Evolutionary conservation across 2,888 invertebrate genomes (phyloP).

Genomic region (Leptothorax acervorum): DNA sequence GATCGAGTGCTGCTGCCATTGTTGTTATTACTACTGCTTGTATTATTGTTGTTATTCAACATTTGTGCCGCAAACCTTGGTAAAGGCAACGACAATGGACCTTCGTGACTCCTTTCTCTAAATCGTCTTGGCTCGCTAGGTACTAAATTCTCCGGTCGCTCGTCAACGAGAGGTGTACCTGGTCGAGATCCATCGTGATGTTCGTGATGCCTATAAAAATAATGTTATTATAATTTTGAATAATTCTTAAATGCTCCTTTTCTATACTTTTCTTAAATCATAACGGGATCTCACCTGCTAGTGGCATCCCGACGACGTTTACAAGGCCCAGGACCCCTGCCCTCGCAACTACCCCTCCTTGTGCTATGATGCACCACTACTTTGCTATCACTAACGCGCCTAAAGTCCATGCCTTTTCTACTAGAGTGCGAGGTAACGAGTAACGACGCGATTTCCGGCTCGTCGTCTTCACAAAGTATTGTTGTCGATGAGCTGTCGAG

Average conservation of each 20-base stretch:
- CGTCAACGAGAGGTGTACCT: slow-evolving; percentile 94
- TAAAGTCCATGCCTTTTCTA: slow-evolving; percentile 83
- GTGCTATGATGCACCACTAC: slow-evolving; percentile 81
- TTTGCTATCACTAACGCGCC: slow-evolving; percentile 84
- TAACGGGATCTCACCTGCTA: slow-evolving; percentile 76
- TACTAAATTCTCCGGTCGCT: slow-evolving; percentile 90
- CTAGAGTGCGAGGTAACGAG: slow-evolving; percentile 84
- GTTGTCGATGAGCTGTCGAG: slow-evolving; percentile 86
- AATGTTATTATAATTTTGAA: not conserved
- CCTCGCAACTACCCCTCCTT: slow-evolving; percentile 83
- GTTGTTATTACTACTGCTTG: slow-evolving; percentile 74
- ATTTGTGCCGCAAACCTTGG: slow-evolving; percentile 95
- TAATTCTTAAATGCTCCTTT: not conserved
- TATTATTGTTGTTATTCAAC: slow-evolving; percentile 83
- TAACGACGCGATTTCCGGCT: slow-evolving; percentile 83
- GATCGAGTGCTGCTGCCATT: slow-evolving; percentile 70
- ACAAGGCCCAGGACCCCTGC: slow-evolving; percentile 81
- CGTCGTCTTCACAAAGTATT: slow-evolving; percentile 83
- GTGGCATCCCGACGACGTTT: slow-evolving; percentile 83
- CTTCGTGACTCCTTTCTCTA: slow-evolving; percentile 88
- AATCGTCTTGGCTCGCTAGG: slow-evolving; percentile 92
- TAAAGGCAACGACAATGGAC: slow-evolving; percentile 93
- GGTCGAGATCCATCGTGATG: slow-evolving; percentile 90
- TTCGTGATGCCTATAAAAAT: slow-evolving; percentile 85
- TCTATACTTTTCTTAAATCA: not conserved